Evolutionary conservation across 2,797 vertebrate genomes (phyloP), one percentile per base, ranked within the genome.

Genomic region (Poecile montanus): DNA sequence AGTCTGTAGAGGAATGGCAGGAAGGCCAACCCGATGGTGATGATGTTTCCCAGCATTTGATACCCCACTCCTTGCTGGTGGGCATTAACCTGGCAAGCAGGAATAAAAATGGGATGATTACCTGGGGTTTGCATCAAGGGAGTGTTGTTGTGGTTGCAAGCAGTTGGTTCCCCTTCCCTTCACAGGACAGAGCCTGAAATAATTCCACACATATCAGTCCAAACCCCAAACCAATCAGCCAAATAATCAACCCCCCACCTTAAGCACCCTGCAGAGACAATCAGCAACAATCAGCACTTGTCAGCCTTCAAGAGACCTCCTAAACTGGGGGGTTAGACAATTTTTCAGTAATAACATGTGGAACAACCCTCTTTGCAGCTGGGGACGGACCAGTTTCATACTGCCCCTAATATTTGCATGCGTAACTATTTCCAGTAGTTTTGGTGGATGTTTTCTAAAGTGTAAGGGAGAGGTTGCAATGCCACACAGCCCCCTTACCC

Each of bases 31-130:
- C 97, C 98, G 5, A 98, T 66, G 2, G 99, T 99, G 95, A 99
- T 98, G 50, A 98, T 89, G 18, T 98, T 98, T 10, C 99, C 98
- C 48, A 99, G 97, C 97, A 99, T 97, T 21, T 99, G 98, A 95
- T 99, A 99, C 16, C 98, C 99, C 94, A 98, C 94, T 40, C 99
- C 99, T 96, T 99, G 99, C 96, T 99, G 99, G 88, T 98, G 98
- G 23, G 98, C 95, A 96, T 99, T 99, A 62, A 99, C 99, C 99
- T 99, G 95, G 36, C 80, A 74, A 89, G 54, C 61, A 89, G 93
- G 89, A 91, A 85, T 63, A 84, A 18, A 86, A 65, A 2, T 1
- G 40, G 62, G 48, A 21, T 38, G 21, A 63, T 56, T 36, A 53
- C 12, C 47, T 51, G 70, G 25, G 5, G 20, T 66, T 21, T 81